Percentiles rank a stretch among this genome's conserved stretches.
Conservation (phyloP, 2,888 invertebrate species). For the Caenorhabditis sp. region DNA sequence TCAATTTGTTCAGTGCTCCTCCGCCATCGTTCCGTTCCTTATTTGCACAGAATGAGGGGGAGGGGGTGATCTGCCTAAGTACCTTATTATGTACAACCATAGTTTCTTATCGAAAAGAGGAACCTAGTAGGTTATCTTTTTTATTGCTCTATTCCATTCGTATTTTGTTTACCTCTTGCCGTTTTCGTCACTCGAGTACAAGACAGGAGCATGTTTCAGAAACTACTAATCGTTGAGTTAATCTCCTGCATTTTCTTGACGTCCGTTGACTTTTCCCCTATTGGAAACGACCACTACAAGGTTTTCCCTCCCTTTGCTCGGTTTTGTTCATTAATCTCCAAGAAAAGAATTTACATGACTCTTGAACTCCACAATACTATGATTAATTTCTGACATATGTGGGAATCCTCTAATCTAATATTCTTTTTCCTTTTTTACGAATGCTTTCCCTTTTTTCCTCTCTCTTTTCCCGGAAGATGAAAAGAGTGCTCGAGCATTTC, state of each 20-base stretch:
- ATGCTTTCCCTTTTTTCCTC: not conserved
- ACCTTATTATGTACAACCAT: conserved; percentile 53
- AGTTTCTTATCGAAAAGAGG: conserved; percentile 37
- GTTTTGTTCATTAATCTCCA: conserved; percentile 17
- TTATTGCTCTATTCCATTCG: conserved; percentile 16
- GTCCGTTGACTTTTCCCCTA: conserved; percentile 16
- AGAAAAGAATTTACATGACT: not conserved
- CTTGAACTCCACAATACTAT: not conserved
- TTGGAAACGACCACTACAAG: conserved; percentile 26
- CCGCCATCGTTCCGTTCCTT: conserved; percentile 23
- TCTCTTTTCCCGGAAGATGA: conserved; percentile 5
- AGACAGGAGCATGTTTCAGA: conserved; percentile 16
- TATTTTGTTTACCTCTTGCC: conserved; percentile 16
- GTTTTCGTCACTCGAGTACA: conserved; percentile 14
- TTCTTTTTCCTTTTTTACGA: conserved; percentile 34
- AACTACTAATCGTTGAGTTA: conserved; percentile 48
- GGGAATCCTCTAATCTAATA: conserved; percentile 22
- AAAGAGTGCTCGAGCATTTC: conserved; percentile 44
- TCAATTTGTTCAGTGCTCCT: conserved; percentile 47
- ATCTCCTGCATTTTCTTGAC: conserved; percentile 28
- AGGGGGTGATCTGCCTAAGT: conserved; percentile 46
- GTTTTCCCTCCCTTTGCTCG: not conserved
- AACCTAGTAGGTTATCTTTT: conserved; percentile 42
- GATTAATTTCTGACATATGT: conserved; percentile 1
- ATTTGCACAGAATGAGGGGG: conserved; percentile 46